phyloP scores from a whole-genome alignment of 2,797 vertebrate genomes.

The Buceros bicornis region DNA sequence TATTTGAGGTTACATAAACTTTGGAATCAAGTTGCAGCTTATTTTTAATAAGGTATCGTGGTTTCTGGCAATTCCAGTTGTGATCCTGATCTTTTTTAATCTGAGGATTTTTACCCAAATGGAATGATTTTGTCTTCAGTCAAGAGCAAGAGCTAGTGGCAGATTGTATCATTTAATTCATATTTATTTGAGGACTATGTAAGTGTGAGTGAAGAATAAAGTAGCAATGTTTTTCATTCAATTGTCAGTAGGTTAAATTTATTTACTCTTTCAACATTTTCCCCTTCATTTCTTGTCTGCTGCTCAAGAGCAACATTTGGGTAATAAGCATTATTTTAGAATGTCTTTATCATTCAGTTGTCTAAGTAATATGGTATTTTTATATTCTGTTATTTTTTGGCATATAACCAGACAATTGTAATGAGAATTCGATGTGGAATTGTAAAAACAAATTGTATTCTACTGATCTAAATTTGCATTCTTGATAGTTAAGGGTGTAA shows the following conservation, averaged over 20 bases:
- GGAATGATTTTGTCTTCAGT: background rate
- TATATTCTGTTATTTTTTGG: background rate
- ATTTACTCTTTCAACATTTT: background rate
- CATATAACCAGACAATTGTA: background rate
- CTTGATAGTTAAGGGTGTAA: background rate
- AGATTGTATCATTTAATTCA: background rate
- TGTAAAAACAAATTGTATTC: background rate
- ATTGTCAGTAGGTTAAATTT: background rate
- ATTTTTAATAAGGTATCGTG: background rate
- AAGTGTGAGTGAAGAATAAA: background rate
- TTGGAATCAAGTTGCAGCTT: background rate
- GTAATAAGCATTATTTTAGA: background rate
- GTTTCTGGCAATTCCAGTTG: background rate
- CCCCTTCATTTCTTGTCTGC: background rate
- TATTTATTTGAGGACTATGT: background rate
- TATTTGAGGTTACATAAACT: background rate
- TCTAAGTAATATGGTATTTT: background rate
- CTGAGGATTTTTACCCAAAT: background rate
- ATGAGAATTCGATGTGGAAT: background rate
- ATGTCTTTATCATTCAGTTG: background rate
- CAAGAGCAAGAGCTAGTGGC: background rate
- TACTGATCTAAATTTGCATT: background rate
- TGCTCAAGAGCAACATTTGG: background rate
- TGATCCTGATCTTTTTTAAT: background rate
- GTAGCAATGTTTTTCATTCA: background rate